A percentile compares a stretch with the other conserved stretches of the same genome.
Conservation (phyloP, 2,888 invertebrate genomes). For the Leptura quadrifasciata region DNA sequence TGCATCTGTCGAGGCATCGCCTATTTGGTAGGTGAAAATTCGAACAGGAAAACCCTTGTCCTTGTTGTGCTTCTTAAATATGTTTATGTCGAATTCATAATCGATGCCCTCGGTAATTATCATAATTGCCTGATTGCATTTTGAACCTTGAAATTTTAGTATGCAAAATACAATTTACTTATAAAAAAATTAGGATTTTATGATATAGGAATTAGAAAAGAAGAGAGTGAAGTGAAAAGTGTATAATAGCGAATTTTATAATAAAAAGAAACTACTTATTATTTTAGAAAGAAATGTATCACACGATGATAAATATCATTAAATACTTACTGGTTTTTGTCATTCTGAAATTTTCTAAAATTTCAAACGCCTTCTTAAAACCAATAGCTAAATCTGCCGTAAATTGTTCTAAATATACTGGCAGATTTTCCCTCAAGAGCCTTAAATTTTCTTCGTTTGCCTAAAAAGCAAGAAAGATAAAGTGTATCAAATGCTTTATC, state of each 20-base stretch:
- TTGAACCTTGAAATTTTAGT: conserved; percentile 58
- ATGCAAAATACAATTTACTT: not conserved
- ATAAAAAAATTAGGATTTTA: too few relatives aligned
- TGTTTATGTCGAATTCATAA: conserved; percentile 87
- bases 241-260: too few relatives aligned
- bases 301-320: not conserved
- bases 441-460: conserved; percentile 72
- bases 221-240: too few relatives aligned
- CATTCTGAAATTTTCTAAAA: conserved; percentile 76
- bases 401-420: conserved; percentile 63
- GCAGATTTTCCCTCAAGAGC: conserved; percentile 69
- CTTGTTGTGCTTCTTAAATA: conserved; percentile 89
- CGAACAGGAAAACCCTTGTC: conserved; percentile 87
- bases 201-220: too few relatives aligned
- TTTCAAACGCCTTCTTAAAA: conserved; percentile 87
- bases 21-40: conserved; percentile 98
- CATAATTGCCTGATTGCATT: conserved; percentile 97
- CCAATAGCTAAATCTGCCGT: conserved; percentile 67
- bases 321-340: conserved; percentile 51
- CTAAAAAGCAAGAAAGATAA: conserved; percentile 61
- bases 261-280: too few relatives aligned
- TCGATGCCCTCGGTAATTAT: conserved; percentile 98
- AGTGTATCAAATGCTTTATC: too few relatives aligned
- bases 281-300: too few relatives aligned
- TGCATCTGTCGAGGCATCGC: conserved; percentile 85